Base-by-base conservation (phyloP, 2,888 invertebrate species). In the Timema podura region DNA sequence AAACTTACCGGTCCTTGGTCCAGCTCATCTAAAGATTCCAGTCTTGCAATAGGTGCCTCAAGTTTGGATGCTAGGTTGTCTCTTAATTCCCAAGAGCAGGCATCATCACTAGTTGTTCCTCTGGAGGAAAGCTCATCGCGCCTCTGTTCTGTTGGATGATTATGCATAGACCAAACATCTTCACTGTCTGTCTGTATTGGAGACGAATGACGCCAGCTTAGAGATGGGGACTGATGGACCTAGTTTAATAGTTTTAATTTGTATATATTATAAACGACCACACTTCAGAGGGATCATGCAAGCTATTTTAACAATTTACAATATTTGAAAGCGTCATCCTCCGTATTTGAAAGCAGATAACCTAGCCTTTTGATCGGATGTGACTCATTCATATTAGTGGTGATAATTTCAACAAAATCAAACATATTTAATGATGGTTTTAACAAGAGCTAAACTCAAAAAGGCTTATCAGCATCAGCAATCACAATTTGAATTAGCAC, bases 11-110 rank as follows among this genome's bases (percentile, higher is more conserved):
- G 69, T 9, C 68, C 69, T 49, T 84, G 83, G 78, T 83, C 86
- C 80, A 86, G 83, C 78, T 86, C 86, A 77, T 88, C 88, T 76
- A 88, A 80, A 61, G 88, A 88, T 79, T 88, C 88, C 76, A 88
- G 81, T 79, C 87, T 85, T 69, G 88, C 88, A 74, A 88, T 88
- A 57, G 88, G 88, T 74, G 88, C 88, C 45, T 70, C 70, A 11
- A 67, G 66, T 15, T 68, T 45, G n/a, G 57, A 13, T 45, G 67
- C n/a, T 45, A 16, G 30, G 46, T 48, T 15, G 15, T 71, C 71
- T 44, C 68, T 51, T 46, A 64, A 71, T 30, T 71, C 68, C 72
- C 72, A 72, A 10, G 68, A 61, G 15, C 48, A n/a, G 3, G 69
- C 48, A 44, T 65, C 66, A 10, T 69, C 71, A 44, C 49, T 48